These are phyloP conservation scores for Thereva unica DNA, from an alignment of 2,888 invertebrate genomes.

Conservation along the genomic window DNA sequence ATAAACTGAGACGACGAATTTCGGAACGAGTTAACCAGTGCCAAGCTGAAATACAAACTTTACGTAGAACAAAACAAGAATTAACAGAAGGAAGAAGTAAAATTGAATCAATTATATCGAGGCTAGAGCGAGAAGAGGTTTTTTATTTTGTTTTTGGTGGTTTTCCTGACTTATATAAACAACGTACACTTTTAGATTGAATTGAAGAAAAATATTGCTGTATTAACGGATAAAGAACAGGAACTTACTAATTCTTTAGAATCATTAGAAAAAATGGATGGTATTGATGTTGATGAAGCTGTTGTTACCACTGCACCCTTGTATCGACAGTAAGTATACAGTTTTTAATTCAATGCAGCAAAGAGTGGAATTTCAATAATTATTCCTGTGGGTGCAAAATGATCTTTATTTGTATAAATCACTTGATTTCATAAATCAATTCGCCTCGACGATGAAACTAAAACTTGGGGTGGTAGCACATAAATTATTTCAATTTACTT, in stretches of 20 bases:
- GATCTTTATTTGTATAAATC: too few species aligned
- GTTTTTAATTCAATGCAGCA: too few species aligned
- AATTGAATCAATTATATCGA: slow-evolving; percentile 76
- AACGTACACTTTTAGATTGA: slow-evolving; percentile 62
- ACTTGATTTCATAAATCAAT: too few species aligned
- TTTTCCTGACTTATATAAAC: slow-evolving; percentile 5
- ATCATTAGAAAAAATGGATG: slow-evolving; percentile 75
- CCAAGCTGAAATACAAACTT: slow-evolving; percentile 88
- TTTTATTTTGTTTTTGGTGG: slow-evolving; percentile 12
- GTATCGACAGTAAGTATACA: slow-evolving; percentile 79
- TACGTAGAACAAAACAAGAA: slow-evolving; percentile 85
- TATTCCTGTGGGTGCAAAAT: too few species aligned
- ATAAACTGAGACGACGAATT: slow-evolving; percentile 84
- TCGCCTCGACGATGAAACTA: too few species aligned
- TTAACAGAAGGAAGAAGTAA: slow-evolving; percentile 81
- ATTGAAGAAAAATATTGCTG: slow-evolving; percentile 79
- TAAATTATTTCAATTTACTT: too few species aligned
- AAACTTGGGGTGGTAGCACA: too few species aligned
- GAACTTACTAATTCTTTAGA: slow-evolving; percentile 82
- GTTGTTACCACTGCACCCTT: slow-evolving; percentile 95
- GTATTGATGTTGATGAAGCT: slow-evolving; percentile 93
- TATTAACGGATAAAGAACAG: slow-evolving; percentile 84
- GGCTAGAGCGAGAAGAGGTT: slow-evolving; percentile 74
- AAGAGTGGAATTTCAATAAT: too few species aligned
- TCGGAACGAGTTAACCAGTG: slow-evolving; percentile 89